These are phyloP conservation scores for Scalopus aquaticus DNA, from an alignment of 2,113 vertebrate genomes.

Conservation along the genomic window DNA sequence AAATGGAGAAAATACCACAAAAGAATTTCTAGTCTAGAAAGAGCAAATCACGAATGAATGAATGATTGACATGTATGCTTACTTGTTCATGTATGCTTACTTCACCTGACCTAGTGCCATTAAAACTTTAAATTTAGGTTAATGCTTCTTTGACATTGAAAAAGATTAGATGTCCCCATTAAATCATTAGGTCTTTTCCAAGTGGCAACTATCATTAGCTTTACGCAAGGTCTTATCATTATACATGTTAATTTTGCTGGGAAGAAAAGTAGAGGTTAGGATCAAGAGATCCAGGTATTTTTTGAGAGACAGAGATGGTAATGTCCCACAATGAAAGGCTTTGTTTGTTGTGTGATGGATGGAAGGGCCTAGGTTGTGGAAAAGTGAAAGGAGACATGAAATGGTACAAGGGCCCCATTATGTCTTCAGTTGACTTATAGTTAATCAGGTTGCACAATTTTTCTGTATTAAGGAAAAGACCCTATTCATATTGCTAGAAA, in stretches of 20 bases:
- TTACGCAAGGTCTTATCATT: neutral
- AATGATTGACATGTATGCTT: neutral
- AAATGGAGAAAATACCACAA: neutral
- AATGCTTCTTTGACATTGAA: neutral
- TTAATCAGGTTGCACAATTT: neutral
- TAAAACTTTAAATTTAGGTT: neutral
- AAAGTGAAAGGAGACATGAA: neutral
- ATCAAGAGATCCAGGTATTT: neutral
- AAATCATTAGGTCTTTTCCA: neutral
- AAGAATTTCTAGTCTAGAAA: neutral
- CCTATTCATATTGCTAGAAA: neutral
- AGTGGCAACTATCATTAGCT: neutral
- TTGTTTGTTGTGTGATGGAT: neutral
- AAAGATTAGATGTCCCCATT: neutral
- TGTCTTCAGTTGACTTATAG: neutral
- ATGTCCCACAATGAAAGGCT: neutral
- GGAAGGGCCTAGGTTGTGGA: neutral
- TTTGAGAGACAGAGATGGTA: neutral
- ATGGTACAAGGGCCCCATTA: neutral
- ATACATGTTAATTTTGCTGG: neutral
- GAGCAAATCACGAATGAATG: neutral
- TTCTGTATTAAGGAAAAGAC: neutral
- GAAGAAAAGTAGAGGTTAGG: too few relatives aligned
- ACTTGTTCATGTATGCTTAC: neutral
- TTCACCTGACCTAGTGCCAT: neutral